Percentiles rank a stretch among this genome's conserved stretches.
These are phyloP conservation scores for Drymonia ruficornis DNA, from an alignment of 2,888 invertebrate genomes.

Conservation along the genomic window DNA sequence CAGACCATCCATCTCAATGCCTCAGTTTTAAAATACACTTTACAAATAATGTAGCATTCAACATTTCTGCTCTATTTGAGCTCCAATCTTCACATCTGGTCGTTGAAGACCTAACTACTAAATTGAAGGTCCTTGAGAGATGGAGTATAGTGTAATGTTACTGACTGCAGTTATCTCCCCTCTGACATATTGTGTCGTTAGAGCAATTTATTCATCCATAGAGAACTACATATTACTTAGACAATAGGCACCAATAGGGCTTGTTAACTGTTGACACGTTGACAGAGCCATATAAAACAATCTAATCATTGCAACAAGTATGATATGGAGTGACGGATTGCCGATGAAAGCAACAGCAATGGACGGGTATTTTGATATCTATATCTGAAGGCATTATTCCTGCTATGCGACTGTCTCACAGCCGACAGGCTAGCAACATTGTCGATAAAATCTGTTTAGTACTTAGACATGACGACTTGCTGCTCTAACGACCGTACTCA, in stretches of 20 bases:
- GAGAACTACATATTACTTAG: slow-evolving; percentile 48
- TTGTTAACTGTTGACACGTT: slow-evolving; percentile 58
- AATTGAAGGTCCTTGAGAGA: slow-evolving; percentile 36
- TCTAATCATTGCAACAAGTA: slow-evolving; percentile 60
- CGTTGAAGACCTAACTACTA: slow-evolving; percentile 4
- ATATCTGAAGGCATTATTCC: slow-evolving; percentile 58
- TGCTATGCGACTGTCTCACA: slow-evolving; percentile 56
- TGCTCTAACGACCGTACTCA: slow-evolving; percentile 46
- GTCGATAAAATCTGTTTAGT: slow-evolving; percentile 54
- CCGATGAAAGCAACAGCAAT: slow-evolving; percentile 49
- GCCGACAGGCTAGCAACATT: slow-evolving; percentile 53
- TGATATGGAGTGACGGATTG: slow-evolving; percentile 62
- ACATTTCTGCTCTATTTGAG: slow-evolving; percentile 3
- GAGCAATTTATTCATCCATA: slow-evolving; percentile 52
- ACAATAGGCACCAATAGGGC: slow-evolving; percentile 64
- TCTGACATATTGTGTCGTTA: slow-evolving; percentile 49
- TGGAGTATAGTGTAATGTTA: slow-evolving; percentile 42
- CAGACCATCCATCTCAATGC: slow-evolving; percentile 75
- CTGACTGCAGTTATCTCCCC: slow-evolving; percentile 47
- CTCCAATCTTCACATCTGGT: slow-evolving; percentile 5
- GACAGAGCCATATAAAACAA: slow-evolving; percentile 59
- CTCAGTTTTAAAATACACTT: slow-evolving; percentile 55
- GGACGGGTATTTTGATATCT: slow-evolving; percentile 52
- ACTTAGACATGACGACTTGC: slow-evolving; percentile 43
- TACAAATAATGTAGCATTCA: not conserved